Evolutionary conservation across 53 echinoderm and acorn worm genomes (phyloP), one percentile per base, ranked within the genome.

Genomic region (Henricia sp.): DNA sequence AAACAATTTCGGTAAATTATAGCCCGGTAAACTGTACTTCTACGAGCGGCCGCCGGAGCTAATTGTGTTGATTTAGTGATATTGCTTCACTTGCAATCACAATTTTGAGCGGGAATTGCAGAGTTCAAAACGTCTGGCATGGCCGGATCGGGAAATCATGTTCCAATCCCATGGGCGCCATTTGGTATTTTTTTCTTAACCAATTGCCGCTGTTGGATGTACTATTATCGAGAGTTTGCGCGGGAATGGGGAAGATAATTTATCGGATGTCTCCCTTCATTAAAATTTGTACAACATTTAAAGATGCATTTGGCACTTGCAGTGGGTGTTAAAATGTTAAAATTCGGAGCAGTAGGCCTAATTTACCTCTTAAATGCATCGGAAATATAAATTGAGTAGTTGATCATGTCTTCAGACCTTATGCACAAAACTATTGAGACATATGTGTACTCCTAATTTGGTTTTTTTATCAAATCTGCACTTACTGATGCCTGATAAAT

Each of bases 21-120:
- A 59, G 57, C 38, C 25, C 44, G 57, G 40, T 57, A 57, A 76
- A 59, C 56, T 59, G 76, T 76, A 55, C 76, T 16, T 76, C 26
- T n/a, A 76, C 67, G 39, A 67, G 39, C 30, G 32, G 37, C 12
- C 25, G 39, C 26, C 57, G 24, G 38, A 58, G 76, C 57, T 76
- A 76, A 76, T 76, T 76, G 76, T 76, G 76, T 76, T 76, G 76
- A 76, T 76, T 76, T 76, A 76, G 76, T 76, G 76, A 76, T 76
- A 76, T 76, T 76, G 76, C 76, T 41, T 26, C 51, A 57, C 57
- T 76, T 76, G 40, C 58, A 37, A 76, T 59, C 76, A 76, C 76
- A 76, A 56, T 76, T 76, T 57, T 76, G 40, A 42, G 76, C 76
- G 76, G 76, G 76, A 76, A 76, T 57, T n/a, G 38, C 76, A 28